Percentiles rank a stretch among this genome's conserved stretches.
These are phyloP conservation scores for Dolichoris vasculosae DNA, from an alignment of 1,140 invertebrate species.

Conservation along the genomic window DNA sequence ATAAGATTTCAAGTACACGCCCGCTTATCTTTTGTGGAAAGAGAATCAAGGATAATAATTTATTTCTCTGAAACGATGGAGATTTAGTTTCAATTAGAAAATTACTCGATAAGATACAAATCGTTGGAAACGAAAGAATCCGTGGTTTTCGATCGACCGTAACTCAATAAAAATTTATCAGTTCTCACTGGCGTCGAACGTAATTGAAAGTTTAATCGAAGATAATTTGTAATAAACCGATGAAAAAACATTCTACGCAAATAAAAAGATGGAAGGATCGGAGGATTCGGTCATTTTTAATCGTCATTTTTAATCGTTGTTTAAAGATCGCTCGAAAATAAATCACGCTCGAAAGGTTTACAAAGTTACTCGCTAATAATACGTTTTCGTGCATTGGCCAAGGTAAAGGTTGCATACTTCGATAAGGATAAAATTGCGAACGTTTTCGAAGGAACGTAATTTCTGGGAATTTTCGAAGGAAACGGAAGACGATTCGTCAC, in stretches of 20 bases:
- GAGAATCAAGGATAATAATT: neutral
- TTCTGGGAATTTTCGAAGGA: neutral
- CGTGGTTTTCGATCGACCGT: neutral
- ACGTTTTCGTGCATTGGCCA: neutral
- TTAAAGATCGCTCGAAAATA: neutral
- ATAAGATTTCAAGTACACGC: neutral
- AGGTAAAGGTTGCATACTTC: neutral
- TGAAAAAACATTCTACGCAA: neutral
- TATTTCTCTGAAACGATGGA: neutral
- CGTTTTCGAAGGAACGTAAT: neutral
- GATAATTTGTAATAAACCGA: neutral
- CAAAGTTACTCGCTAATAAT: neutral
- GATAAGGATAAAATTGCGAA: neutral
- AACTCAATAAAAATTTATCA: neutral
- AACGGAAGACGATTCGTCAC: too few species aligned
- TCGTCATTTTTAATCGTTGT: too few species aligned
- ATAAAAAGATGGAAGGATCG: neutral
- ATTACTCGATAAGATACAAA: neutral
- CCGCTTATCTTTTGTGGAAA: neutral
- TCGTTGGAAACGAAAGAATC: neutral
- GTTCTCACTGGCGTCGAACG: neutral
- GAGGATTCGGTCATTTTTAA: neutral
- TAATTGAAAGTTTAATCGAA: neutral
- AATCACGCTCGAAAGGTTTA: neutral
- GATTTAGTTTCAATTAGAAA: conserved; percentile 33